A percentile compares a stretch with the other conserved stretches of the same genome.
phyloP scores from a whole-genome alignment of 2,113 vertebrate genomes.

The Cyprinodon tularosa region DNA sequence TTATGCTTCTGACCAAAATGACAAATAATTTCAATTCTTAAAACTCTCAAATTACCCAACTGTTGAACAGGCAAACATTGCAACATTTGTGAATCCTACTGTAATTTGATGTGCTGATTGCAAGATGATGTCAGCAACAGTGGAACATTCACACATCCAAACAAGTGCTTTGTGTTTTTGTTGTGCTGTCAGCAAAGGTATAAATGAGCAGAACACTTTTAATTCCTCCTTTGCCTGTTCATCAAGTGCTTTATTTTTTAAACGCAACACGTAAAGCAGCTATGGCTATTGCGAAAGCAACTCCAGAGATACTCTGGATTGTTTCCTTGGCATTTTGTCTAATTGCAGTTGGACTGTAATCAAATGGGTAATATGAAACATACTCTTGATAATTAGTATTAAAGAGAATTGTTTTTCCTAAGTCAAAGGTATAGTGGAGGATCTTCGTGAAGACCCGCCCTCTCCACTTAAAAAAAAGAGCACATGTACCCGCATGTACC shows the following conservation, averaged over 20 bases:
- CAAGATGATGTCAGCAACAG: conserved; percentile 19
- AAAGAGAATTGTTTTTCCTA: neutral
- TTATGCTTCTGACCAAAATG: conserved; percentile 8
- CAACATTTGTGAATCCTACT: conserved; percentile 15
- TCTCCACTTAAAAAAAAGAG: no score
- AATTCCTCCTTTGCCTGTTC: neutral
- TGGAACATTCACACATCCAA: neutral
- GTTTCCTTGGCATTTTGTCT: neutral
- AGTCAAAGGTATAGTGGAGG: no score
- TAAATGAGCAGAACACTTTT: neutral
- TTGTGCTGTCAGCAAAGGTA: conserved; percentile 6
- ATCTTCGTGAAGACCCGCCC: no score
- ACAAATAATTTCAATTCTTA: conserved; percentile 20
- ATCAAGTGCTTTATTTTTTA: conserved; percentile 4
- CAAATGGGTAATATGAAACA: neutral
- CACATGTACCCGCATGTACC: no score
- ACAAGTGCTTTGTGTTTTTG: conserved; percentile 10
- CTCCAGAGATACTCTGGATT: neutral
- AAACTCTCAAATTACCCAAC: conserved; percentile 4
- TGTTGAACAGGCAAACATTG: neutral
- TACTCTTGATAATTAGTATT: neutral
- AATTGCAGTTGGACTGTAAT: conserved; percentile 4
- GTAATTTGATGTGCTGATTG: conserved; percentile 29
- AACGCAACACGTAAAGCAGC: neutral
- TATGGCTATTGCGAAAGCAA: neutral